Evolutionary conservation across 92 coral and sea anemone genomes (phyloP).

Genomic region (Bergia puertoricense): DNA sequence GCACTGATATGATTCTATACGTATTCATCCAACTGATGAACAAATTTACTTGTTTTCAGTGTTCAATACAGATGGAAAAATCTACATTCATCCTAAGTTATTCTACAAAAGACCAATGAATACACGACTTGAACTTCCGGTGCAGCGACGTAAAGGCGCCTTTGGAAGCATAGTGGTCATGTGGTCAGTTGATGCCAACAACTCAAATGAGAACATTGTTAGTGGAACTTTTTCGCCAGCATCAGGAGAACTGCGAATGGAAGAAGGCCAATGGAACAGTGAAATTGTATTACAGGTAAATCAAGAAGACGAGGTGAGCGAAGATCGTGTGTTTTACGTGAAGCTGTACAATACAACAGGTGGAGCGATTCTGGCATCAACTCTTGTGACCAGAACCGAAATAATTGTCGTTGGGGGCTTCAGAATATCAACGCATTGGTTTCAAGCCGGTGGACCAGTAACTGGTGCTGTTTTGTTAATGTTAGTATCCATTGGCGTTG

Average conservation of each 20-base stretch:
- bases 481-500: too few species aligned
- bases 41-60: too few species aligned
- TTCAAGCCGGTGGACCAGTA: background rate
- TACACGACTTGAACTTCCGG: background rate
- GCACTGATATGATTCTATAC: too few species aligned
- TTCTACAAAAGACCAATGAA: background rate
- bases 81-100: background rate
- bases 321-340: background rate
- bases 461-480: background rate
- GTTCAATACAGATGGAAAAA: background rate
- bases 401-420: background rate
- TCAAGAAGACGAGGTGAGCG: background rate
- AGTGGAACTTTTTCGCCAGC: background rate
- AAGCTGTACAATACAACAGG: background rate
- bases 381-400: background rate
- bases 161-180: background rate
- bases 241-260: constrained; percentile 1
- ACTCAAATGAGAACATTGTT: background rate
- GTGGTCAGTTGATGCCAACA: background rate
- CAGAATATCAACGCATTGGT: background rate
- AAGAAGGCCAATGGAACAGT: constrained; percentile 2
- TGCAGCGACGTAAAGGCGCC: constrained; percentile 10
- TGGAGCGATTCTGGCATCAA: background rate
- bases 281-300: background rate
- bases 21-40: too few species aligned